Evolutionary conservation across 2,888 invertebrate genomes (phyloP), one percentile per base, ranked within the genome.

Genomic region (Zaprionus obscuricornis): DNA sequence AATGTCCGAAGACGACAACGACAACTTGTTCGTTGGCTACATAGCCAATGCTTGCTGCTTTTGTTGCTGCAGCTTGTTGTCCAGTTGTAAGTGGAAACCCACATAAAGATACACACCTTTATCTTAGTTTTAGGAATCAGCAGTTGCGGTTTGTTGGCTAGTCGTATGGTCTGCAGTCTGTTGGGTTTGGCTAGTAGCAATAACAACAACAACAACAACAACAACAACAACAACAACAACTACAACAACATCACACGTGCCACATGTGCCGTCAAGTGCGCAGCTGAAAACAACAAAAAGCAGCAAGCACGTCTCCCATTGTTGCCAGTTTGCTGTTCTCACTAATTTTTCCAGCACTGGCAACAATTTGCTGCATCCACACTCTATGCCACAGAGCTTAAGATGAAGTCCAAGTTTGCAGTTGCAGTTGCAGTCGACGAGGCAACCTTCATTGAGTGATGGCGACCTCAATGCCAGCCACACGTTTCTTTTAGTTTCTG

Each of bases 201-300:
- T 34, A 63, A 39, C 58, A 27, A 27, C 40, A 36, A 47, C 36
- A 68, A 39, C 63, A 64, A 60, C 62, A 40, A 62, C 63, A 46
- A 27, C 40, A 36, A 40, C 37, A 63, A 39, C 58, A 27, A 7
- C 22, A 55, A 10, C 31, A 37, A 5, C 31, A 42, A 22, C 62
- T 31, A 20, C 65, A 64, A 20, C 59, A 52, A 37, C 56, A 56
- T 39, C 85, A 79, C 78, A 85, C 79, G 85, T 81, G 86, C 86
- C 79, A 85, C 76, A 81, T 85, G 81, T 81, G 73, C 84, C 70
- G 73, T 79, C 76, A 81, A 85, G 86, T 81, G 86, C 69, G 69
- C 73, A 69, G 73, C 67, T 60, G 57, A 60, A 50, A 59, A 55
- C 51, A 22, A 55, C 43, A 66, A 20, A 24, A 49, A 58, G 65